Evolutionary conservation across 2,888 invertebrate genomes (phyloP), one percentile per base, ranked within the genome.

Genomic region (Mellilla xanthometata): DNA sequence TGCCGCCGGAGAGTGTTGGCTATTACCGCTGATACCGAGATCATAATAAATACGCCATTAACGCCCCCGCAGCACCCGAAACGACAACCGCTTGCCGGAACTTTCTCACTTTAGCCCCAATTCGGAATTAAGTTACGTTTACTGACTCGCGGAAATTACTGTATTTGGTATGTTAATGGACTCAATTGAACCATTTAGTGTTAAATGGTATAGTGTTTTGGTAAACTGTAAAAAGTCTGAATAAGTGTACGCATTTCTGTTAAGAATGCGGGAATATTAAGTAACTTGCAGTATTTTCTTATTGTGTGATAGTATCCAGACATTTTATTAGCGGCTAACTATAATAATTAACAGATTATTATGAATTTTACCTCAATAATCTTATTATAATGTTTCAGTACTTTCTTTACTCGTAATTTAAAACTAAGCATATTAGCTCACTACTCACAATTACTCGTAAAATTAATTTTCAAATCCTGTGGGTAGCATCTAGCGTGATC

Each of bases 11-110:
- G 82, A 89, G 88, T 89, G 88, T 85, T 82, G 87, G 87, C 86
- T 83, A 89, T 88, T 89, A 87, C 84, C 70, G 80, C 81, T 84
- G 87, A 88, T 88, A 86, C 86, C 84, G 79, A 81, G 86, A 89
- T 88, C 88, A 88, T 89, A 88, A 89, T 89, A 89, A 88, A 88
- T 88, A 88, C 86, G 77, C 89, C 84, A 88, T 88, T 87, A 88
- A 87, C 89, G 87, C 87, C 88, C 83, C 85, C 80, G 66, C 75
- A 81, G 80, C 84, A 82, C 84, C 83, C 87, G 83, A 87, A 86
- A 85, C 79, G 81, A 76, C 81, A 81, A 78, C 74, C 72, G 70
- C 73, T 73, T 65, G 60, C 63, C 49, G 49, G 54, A 52, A 54
- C 58, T 55, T 55, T 54, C 52, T 35, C 40, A 54, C 48, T 48